A percentile compares a stretch with the other conserved stretches of the same genome.
These are phyloP conservation scores for Campaea margaritaria DNA, from an alignment of 2,888 invertebrate genomes.

Conservation along the genomic window DNA sequence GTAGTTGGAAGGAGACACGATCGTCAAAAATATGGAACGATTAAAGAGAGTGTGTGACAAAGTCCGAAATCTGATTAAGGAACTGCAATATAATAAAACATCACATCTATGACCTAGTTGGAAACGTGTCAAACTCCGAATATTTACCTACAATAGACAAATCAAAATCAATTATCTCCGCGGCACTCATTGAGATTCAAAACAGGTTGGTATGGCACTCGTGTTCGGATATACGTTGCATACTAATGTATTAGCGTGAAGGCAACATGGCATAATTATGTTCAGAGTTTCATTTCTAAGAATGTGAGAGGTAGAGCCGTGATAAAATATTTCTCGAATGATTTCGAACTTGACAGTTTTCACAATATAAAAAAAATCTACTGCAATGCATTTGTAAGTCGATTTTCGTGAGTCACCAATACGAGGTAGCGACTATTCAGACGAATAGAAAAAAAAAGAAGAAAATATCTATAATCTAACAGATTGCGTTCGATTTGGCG, in stretches of 20 bases:
- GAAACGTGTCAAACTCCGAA: background rate
- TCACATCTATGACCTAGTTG: background rate
- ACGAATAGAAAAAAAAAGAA: background rate
- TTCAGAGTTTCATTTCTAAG: background rate
- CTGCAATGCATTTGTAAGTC: no score
- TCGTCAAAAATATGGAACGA: no score
- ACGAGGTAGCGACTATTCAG: no score
- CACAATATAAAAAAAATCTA: no score
- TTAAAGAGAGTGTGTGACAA: no score
- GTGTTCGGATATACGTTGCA: conserved; percentile 44
- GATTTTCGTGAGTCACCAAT: no score
- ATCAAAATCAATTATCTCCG: conserved; percentile 35
- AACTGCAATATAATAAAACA: no score
- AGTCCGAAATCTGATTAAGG: background rate
- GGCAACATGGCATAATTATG: conserved; percentile 24
- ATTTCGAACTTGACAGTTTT: background rate
- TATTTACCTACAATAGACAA: conserved; percentile 26
- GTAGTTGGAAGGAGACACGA: no score
- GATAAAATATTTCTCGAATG: background rate
- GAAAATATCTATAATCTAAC: conserved; percentile 27
- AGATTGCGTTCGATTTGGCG: conserved; percentile 33
- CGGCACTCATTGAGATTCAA: conserved; percentile 40
- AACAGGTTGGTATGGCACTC: conserved; percentile 35
- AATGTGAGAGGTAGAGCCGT: conserved; percentile 4
- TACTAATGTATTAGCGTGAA: conserved; percentile 41